A percentile compares a stretch with the other conserved stretches of the same genome.
phyloP scores from a whole-genome alignment of 1,140 invertebrate species.

The Acromyrmex charruanus region DNA sequence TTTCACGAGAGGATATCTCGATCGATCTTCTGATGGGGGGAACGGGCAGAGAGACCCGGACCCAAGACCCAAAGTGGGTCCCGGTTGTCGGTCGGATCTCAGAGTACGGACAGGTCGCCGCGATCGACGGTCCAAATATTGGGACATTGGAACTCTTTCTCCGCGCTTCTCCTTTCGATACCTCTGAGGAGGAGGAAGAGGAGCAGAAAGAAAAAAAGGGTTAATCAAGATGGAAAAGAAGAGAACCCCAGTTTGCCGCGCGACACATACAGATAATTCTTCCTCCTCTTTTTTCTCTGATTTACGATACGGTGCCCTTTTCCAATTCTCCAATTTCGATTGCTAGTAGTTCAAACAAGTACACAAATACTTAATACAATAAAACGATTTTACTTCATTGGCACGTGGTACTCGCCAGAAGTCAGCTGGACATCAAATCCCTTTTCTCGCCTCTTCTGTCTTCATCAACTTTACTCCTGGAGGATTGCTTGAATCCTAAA shows the following conservation, averaged over 20 bases:
- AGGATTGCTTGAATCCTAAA: conserved; percentile 39
- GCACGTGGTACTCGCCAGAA: not conserved
- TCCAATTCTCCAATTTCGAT: not conserved
- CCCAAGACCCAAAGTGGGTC: conserved; percentile 28
- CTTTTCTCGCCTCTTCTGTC: conserved; percentile 4
- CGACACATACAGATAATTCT: conserved; percentile 44
- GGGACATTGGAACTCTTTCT: conserved; percentile 78
- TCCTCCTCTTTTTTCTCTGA: not conserved
- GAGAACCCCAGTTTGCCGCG: conserved; percentile 29
- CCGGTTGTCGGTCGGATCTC: conserved; percentile 72
- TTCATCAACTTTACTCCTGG: conserved; percentile 51
- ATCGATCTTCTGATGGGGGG: conserved; percentile 65
- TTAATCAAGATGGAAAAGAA: conserved; percentile 38
- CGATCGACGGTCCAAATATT: conserved; percentile 83
- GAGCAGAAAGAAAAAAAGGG: not conserved
- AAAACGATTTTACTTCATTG: not conserved
- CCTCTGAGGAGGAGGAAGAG: conserved; percentile 24
- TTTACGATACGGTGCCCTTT: not conserved
- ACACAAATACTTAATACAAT: not conserved
- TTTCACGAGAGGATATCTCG: conserved; percentile 68
- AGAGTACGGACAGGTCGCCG: conserved; percentile 69
- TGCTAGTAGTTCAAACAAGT: not conserved
- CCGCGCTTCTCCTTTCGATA: conserved; percentile 40
- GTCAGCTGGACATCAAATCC: not conserved
- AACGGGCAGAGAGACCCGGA: conserved; percentile 4